Evolutionary conservation across 2,113 vertebrate genomes (phyloP).

Genomic region (Burhinus oedicnemus): DNA sequence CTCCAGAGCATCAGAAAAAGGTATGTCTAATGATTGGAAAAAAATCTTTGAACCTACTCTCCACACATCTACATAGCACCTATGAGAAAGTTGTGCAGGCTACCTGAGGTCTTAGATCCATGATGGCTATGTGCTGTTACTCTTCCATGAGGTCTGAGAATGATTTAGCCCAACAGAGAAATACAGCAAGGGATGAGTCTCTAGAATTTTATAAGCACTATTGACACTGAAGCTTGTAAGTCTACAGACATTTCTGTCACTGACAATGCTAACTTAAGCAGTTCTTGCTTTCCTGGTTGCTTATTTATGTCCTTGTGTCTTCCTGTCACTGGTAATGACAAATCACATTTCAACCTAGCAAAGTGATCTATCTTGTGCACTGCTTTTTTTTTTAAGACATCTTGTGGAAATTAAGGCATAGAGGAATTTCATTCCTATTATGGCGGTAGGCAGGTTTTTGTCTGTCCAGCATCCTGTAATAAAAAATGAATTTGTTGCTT

Average conservation of each 20-base stretch:
- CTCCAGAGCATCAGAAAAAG: neutral
- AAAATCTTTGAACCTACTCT: neutral
- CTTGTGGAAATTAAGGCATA: neutral
- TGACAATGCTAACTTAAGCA: neutral
- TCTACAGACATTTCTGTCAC: neutral
- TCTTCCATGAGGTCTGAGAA: neutral
- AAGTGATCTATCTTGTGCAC: neutral
- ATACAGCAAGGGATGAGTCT: neutral
- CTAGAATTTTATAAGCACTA: neutral
- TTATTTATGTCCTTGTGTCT: neutral
- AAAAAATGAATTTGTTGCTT: neutral
- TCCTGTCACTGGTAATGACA: neutral
- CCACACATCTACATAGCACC: neutral
- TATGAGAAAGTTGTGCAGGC: neutral
- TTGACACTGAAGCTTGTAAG: neutral
- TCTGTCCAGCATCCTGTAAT: neutral
- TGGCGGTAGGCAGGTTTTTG: neutral
- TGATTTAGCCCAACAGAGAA: neutral
- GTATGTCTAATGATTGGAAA: neutral
- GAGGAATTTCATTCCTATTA: neutral
- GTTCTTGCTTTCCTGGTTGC: neutral
- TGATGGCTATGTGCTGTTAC: neutral
- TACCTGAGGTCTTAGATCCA: neutral
- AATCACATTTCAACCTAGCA: neutral
- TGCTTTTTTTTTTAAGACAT: too few species aligned